phyloP scores from a whole-genome alignment of 2,113 vertebrate species.

The Lophius piscatorius region DNA sequence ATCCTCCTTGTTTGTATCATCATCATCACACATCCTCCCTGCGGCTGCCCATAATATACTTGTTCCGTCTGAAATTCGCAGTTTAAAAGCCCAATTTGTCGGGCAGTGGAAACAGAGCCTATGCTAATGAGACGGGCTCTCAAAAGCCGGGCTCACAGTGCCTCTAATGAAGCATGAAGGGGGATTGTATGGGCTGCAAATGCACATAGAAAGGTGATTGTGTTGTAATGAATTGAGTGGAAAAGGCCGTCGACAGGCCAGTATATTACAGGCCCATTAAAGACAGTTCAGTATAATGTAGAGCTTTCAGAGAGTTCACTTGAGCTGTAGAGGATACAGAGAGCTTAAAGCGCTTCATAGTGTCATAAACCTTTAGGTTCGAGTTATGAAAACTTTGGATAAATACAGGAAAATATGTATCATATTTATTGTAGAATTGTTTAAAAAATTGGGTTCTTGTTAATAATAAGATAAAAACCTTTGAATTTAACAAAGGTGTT shows the following conservation, averaged over 20 bases:
- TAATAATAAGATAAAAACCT: too few species aligned
- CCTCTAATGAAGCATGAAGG: conserved; percentile 96
- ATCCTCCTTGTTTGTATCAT: conserved; percentile 2
- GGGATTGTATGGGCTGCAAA: conserved; percentile 88
- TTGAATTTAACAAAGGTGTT: too few species aligned
- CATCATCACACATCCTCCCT: conserved; percentile 17
- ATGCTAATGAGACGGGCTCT: conserved; percentile 89
- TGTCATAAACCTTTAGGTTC: too few species aligned
- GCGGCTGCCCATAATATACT: conserved; percentile 23
- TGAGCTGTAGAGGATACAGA: neutral
- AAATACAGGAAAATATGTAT: too few species aligned
- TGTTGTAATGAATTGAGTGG: conserved; percentile 99
- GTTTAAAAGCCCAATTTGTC: conserved; percentile 68
- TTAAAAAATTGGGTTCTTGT: too few species aligned
- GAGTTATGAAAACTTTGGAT: too few species aligned
- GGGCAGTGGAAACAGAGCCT: conserved; percentile 55
- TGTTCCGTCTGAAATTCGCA: conserved; percentile 47
- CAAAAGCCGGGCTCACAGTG: conserved; percentile 71
- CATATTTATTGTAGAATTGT: too few species aligned
- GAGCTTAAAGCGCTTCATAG: conserved; percentile 2
- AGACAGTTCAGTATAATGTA: conserved; percentile 86
- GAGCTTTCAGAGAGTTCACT: conserved; percentile 28
- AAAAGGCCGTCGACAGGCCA: conserved; percentile 94
- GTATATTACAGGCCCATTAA: conserved; percentile 81
- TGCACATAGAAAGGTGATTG: conserved; percentile 84